phyloP scores from a whole-genome alignment of 2,888 invertebrate genomes.

The Carpatolechia fugitivella region DNA sequence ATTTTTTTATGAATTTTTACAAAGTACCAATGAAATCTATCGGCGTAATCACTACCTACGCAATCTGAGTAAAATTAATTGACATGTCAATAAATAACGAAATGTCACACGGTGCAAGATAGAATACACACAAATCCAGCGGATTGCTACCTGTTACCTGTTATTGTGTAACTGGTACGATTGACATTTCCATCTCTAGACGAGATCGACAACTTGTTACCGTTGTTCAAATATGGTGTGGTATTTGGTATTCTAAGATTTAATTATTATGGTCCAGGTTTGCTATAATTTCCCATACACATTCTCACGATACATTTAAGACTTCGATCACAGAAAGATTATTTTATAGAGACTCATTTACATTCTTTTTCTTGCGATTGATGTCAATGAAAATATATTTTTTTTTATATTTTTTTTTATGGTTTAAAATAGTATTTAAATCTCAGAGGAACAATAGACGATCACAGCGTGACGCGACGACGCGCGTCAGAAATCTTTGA shows the following conservation, averaged over 20 bases:
- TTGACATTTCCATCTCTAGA: conserved; percentile 3
- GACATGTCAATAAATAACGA: not conserved
- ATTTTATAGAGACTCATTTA: too few species aligned
- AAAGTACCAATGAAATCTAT: too few species aligned
- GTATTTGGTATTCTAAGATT: not conserved
- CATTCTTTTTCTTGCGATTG: too few species aligned
- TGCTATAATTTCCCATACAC: not conserved
- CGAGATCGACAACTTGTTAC: conserved; percentile 3
- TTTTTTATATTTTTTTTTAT: too few species aligned
- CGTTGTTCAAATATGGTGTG: conserved; percentile 5
- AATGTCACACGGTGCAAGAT: not conserved
- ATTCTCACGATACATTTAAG: not conserved
- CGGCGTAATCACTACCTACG: not conserved
- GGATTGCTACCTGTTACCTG: not conserved
- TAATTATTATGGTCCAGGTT: conserved; percentile 2
- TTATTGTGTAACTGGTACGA: not conserved
- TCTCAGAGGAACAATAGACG: too few species aligned
- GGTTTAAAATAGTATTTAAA: too few species aligned
- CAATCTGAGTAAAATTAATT: not conserved
- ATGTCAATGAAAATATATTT: too few species aligned
- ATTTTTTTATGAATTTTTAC: too few species aligned
- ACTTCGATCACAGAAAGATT: too few species aligned
- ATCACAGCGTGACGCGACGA: too few species aligned
- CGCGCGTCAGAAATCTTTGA: too few species aligned
- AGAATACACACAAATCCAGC: not conserved